Percentiles rank a stretch among this genome's conserved stretches.
phyloP scores from a whole-genome alignment of 2,888 invertebrate genomes.

The Abscondita cerata region DNA sequence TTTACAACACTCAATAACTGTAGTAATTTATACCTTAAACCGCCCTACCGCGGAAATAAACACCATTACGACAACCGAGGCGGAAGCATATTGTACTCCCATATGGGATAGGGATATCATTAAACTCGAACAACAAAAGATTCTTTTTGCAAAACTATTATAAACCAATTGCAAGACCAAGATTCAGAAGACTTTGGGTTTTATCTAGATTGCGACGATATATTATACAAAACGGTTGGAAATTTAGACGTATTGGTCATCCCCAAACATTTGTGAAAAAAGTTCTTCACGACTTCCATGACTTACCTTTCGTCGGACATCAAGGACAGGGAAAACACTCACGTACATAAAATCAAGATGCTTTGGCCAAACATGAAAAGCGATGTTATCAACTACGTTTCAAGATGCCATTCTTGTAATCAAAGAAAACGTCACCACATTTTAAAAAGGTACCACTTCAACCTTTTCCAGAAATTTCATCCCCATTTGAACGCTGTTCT shows the following conservation, averaged over 20 bases:
- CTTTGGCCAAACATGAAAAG: too few relatives aligned
- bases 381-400: too few relatives aligned
- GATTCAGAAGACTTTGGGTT: background rate
- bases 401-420: background rate
- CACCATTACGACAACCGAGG: too few relatives aligned
- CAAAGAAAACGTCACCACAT: too few relatives aligned
- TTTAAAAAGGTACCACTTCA: background rate
- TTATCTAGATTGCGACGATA: background rate
- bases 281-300: background rate
- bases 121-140: background rate
- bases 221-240: background rate
- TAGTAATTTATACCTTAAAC: too few relatives aligned
- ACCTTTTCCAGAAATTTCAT: background rate
- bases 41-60: too few relatives aligned
- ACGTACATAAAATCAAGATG: background rate
- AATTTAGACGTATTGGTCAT: background rate
- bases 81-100: too few relatives aligned
- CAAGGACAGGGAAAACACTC: background rate
- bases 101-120: too few relatives aligned
- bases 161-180: background rate
- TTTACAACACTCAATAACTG: background rate
- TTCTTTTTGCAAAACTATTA: background rate
- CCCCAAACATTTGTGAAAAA: too few relatives aligned
- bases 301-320: background rate
- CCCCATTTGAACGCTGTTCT: background rate